Evolutionary conservation across 37 sponge, comb jelly and placozoan genomes (phyloP), one percentile per base, ranked within the genome.

Genomic region (Crambe crambe): DNA sequence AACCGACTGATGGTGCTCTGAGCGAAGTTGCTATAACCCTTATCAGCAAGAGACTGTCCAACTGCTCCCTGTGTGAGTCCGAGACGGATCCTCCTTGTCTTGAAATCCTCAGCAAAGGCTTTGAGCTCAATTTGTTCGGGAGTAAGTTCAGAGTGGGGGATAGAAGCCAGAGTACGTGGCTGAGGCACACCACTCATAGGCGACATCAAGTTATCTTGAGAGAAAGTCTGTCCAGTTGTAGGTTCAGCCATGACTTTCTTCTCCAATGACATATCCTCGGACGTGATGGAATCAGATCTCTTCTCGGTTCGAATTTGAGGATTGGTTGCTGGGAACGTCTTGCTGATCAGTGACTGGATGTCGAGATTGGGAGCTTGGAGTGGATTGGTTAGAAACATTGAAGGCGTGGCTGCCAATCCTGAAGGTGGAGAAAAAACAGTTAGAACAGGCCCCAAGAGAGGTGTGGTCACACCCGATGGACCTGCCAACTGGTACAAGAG

Each of bases 1-100:
- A 92, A 92, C 0, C 93, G 89, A 58, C 85, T 84, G 78, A 92
- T 92, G 39, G 93, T 92, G 67, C 93, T 92, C 72, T 92, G 93
- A 9, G 93, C 93, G 77, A 92, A 92, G 86, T 92, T 92, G 84
- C 78, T 88, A 76, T 82, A 92, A 20, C 93, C 93, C 41, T 76
- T 88, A 31, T 88, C 81, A 21, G 93, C 89, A 35, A 92, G 86
- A 25, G 89, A 88, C 38, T 80, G 81, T 0, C 93, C 93, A 8
- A 92, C 93, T 10, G 89, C 85, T 23, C 93, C 93, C 67, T 92
- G 93, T 17, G 93, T 92, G 79, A 85, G 88, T 23, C 93, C 93
- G 5, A 92, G 82, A 4, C 72, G 72, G n/a, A 92, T 92, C 23
- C 93, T 58, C 39, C 62, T 80, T 0, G 85, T 82, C 56, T 88